Base-by-base conservation (phyloP, 2,888 invertebrate species). In the Andrena fulva region DNA sequence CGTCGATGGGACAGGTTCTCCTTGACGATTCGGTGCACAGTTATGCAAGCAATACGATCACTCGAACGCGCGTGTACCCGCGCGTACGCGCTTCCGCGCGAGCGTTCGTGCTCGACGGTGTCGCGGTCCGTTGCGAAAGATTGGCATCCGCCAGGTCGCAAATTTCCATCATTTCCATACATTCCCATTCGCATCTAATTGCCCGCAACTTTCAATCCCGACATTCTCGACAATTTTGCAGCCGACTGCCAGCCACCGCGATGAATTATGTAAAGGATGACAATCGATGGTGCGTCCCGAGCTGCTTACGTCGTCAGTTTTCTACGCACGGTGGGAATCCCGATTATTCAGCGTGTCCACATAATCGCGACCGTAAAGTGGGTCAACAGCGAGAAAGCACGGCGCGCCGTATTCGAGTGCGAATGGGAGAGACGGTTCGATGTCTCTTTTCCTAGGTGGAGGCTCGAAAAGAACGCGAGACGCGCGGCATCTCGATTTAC, bases 401-500 rank as follows among this genome's bases (percentile, higher is more conserved):
- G 42, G 10, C 29, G 24, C 12, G 20, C 20, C 59, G 33, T 67
- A 66, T 52, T 66, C 35, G 3, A 27, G 48, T 50, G 62, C 31
- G 29, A 50, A 64, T 59, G 50, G 50, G 7, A 59, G 35, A 62
- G 24, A 20, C 20, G 27, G 20, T 56, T 54, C 31, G 20, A 24
- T 24, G 63, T 60, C 24, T n/a, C 35, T 78, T 78, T 66, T 54
- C 24, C 24, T 7, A 7, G 24, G 60, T 1, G 20, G 24, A 12
- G 20, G 5, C 10, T 7, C 12, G 56, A 56, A 35, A 27, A 31
- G 56, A 33, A 69, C n/a, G 42, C 5, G 71, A 71, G 35, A 60
- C 71, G 16, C 29, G 4, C n/a, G 42, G 42, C 62, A 8, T 33
- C 62, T 75, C 78, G 69, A 69, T 64, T 79, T 75, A 78, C 78